A percentile compares a stretch with the other conserved stretches of the same genome.
phyloP scores from a whole-genome alignment of 1,140 invertebrate species.

The Polyergus mexicanus region DNA sequence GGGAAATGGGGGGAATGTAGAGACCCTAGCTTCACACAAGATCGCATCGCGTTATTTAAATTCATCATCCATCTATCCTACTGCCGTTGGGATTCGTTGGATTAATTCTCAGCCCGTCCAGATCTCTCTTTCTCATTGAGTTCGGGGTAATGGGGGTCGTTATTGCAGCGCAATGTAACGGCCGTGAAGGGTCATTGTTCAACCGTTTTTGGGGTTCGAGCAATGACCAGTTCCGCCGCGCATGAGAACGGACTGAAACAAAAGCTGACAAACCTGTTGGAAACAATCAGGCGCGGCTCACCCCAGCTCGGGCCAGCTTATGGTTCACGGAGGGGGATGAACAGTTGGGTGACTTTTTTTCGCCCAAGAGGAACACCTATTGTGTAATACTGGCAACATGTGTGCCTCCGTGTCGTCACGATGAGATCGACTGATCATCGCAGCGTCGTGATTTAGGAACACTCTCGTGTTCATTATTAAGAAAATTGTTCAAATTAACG shows the following conservation, averaged over 20 bases:
- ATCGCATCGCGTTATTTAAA: constrained; percentile 62
- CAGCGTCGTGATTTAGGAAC: constrained; percentile 44
- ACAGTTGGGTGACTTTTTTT: constrained; percentile 86
- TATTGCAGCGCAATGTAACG: constrained; percentile 80
- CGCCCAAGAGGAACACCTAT: constrained; percentile 75
- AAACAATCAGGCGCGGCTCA: constrained; percentile 82
- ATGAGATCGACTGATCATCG: constrained; percentile 73
- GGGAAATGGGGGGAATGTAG: neutral
- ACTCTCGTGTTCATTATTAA: constrained; percentile 13
- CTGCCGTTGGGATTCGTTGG: constrained; percentile 50
- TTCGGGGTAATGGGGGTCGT: constrained; percentile 73
- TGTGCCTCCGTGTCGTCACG: constrained; percentile 76
- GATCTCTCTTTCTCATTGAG: constrained; percentile 65
- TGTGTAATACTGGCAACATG: constrained; percentile 83
- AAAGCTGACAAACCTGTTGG: constrained; percentile 85
- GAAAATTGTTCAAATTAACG: constrained; percentile 34
- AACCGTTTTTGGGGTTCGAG: constrained; percentile 82
- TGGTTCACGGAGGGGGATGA: constrained; percentile 81
- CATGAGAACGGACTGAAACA: constrained; percentile 85
- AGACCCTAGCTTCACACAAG: constrained; percentile 47
- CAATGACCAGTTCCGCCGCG: constrained; percentile 83
- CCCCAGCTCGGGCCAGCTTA: constrained; percentile 79
- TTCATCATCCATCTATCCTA: constrained; percentile 55
- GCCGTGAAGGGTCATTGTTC: constrained; percentile 83
- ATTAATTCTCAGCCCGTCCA: constrained; percentile 70